Conservation (phyloP, 2,113 vertebrate genomes). For the Syngnathus scovelli region DNA sequence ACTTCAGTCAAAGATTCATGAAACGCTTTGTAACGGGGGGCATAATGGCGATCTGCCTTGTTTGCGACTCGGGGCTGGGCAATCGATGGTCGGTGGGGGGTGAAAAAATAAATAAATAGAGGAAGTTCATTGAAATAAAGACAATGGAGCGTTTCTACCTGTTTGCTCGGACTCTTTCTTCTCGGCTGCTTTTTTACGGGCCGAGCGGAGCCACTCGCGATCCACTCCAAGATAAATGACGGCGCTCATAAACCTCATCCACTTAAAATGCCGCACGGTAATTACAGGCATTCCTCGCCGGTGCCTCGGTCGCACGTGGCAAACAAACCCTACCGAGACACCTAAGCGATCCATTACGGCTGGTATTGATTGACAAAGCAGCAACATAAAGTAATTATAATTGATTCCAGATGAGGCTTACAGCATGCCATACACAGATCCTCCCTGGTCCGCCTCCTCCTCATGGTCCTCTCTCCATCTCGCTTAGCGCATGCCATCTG, state of each 20-base stretch:
- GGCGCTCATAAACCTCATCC: slow-evolving; percentile 31
- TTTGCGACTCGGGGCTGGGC: slow-evolving; percentile 62
- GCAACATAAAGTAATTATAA: slow-evolving; percentile 75
- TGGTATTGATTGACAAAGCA: slow-evolving; percentile 72
- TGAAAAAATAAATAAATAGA: slow-evolving; percentile 11
- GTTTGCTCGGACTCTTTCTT: slow-evolving; percentile 5
- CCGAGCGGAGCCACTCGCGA: slow-evolving; percentile 24
- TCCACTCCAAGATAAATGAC: slow-evolving; percentile 41
- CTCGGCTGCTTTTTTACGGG: slow-evolving; percentile 21
- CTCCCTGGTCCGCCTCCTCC: slow-evolving; percentile 34
- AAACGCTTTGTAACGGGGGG: slow-evolving; percentile 70
- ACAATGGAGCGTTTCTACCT: slow-evolving; percentile 51
- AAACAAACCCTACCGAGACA: slow-evolving; percentile 53
- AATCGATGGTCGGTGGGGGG: slow-evolving; percentile 57
- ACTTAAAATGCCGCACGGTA: slow-evolving; percentile 42
- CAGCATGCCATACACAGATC: slow-evolving; percentile 53
- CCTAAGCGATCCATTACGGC: slow-evolving; percentile 60
- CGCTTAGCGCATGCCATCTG: slow-evolving; percentile 67
- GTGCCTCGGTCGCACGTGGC: slow-evolving; percentile 22
- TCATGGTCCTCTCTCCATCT: slow-evolving; percentile 38
- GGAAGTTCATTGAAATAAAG: slow-evolving; percentile 70
- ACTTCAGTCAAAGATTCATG: slow-evolving; percentile 71
- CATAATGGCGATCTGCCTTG: slow-evolving; percentile 73
- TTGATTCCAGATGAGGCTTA: slow-evolving; percentile 70
- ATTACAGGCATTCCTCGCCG: slow-evolving; percentile 27